Base-by-base conservation (phyloP, 2,888 invertebrate species). In the Monoplex corrugatus region DNA sequence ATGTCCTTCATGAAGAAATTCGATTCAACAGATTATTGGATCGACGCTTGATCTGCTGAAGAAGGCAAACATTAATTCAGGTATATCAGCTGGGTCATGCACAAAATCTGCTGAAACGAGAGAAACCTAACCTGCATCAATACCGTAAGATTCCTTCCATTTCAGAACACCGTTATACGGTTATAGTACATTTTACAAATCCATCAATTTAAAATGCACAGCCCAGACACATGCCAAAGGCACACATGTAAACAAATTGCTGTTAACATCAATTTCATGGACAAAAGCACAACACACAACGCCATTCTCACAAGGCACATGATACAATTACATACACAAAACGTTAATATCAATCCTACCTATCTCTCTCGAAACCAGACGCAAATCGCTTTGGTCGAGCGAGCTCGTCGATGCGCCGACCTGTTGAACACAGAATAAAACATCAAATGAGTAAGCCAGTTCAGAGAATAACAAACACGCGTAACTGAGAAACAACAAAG, bases 311-410 rank as follows among this genome's bases (percentile, higher is more conserved):
- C 57, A 1, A 57, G 16, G 2, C 16, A 57, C 57, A 57, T 13
- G 16, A 57, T n/a, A 68, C 68, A 2, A 8, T 8, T n/a, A 68
- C n/a, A 16, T 6, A 68, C n/a, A 68, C 68, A 68, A 8, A 68
- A 23, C 32, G 68, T 23, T 32, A 68, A 16, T 13, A 6, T 13
- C 10, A 80, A 80, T 43, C 57, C 28, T 57, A 87, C 87, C 87
- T 87, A 63, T 87, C 87, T 50, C 80, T 44, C 38, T 85, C 63
- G 23, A 68, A 78, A 16, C 45, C 85, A 35, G 75, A 32, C 43
- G 89, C 45, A 32, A 85, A 72, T 2, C 85, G 75, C 43, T 78
- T 89, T n/a, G 89, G 85, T 75, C 57, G 44, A 13, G 89, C 84
- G 32, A 89, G 68, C 10, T 45, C 75, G n/a, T 85, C 57, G 5